phyloP scores from a whole-genome alignment of 2,113 vertebrate species.

The Chloroceryle aenea region DNA sequence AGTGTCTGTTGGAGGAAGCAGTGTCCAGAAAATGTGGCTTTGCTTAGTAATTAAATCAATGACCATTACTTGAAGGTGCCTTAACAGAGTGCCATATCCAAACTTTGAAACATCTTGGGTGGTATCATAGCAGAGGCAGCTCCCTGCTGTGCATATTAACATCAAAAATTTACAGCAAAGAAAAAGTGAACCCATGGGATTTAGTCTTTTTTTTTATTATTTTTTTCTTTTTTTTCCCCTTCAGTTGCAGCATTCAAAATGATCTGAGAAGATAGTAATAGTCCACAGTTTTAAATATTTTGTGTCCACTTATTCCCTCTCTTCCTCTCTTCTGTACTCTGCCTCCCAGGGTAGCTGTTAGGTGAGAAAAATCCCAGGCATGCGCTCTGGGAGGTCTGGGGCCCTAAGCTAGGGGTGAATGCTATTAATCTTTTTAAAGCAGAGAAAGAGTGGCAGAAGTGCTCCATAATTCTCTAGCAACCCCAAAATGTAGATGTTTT shows the following conservation, averaged over 20 bases:
- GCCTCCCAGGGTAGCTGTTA: neutral
- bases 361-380: neutral
- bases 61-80: slow-evolving; percentile 27
- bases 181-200: neutral
- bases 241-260: neutral
- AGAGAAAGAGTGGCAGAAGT: neutral
- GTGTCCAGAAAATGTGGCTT: slow-evolving; percentile 47
- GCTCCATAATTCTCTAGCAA: neutral
- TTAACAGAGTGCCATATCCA: slow-evolving; percentile 16
- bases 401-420: neutral
- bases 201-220: neutral
- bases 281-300: neutral
- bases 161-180: neutral
- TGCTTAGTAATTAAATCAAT: neutral
- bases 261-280: neutral
- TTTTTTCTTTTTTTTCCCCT: neutral
- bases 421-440: neutral
- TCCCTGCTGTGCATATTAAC: slow-evolving; percentile 16
- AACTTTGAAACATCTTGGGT: slow-evolving; percentile 18
- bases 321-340: neutral
- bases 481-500: neutral
- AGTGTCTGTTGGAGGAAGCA: slow-evolving; percentile 19
- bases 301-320: neutral
- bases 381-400: neutral
- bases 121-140: slow-evolving; percentile 9